Evolutionary conservation across 2,888 invertebrate species (phyloP), one percentile per base, ranked within the genome.

Genomic region (Microdon myrmicae): DNA sequence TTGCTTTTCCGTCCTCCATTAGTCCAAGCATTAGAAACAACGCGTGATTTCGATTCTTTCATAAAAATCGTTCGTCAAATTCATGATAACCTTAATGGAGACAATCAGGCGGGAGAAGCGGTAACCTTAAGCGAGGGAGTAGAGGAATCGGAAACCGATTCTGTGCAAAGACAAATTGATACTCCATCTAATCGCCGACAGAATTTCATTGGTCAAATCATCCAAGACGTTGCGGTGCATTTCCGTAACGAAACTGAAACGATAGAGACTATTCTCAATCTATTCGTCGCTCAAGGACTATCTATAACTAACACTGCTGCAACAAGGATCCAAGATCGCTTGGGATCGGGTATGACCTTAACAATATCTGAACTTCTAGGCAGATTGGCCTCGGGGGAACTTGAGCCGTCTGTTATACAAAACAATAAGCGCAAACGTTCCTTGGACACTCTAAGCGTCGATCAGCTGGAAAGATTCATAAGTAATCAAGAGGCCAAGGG

Each of bases 311-410:
- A 83, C 17, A 73, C 77, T 2, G 77, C 83, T 29, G 90, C 89
- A 0, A 85, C 87, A 70, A 79, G 78, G 9, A 79, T 91, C 20
- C 85, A 88, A 71, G 85, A 86, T 22, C 83, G 81, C 67, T 75
- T 91, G 1, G 87, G 87, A 0, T 83, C 86, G 26, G 83, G 85
- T 59, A 81, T 90, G 82, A 89, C 88, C 0, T 82, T 86, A 0
- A 80, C 82, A 61, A 80, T 89, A 25, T 86, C 88, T 0, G 83
- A 84, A 68, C 74, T 86, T 12, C 76, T 92, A 5, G 81, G 84
- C 0, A 84, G 86, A 71, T 79, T 91, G 3, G 85, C 87, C 3
- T 86, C 89, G 0, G 81, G 86, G 0, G 87, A 87, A 64, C 79
- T 90, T 44, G 84, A 84, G 54, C 82, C 82, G 1, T n/a, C n/a